Base-by-base conservation (phyloP, 2,113 vertebrate genomes). In the Felis chaus region DNA sequence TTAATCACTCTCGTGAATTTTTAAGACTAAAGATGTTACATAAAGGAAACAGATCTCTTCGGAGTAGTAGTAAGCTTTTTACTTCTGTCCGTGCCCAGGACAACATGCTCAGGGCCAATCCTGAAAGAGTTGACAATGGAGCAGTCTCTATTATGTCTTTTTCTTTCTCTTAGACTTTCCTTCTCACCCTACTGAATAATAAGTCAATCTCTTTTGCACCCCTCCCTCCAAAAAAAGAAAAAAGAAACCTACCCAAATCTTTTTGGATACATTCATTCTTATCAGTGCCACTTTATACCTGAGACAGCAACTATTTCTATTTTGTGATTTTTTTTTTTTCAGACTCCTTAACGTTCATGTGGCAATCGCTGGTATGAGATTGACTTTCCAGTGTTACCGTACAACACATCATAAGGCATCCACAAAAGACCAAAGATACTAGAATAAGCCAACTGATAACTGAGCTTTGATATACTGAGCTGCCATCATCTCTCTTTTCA, bases 341-440 rank as follows among this genome's bases (percentile, higher is more conserved):
- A 57, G 94, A 83, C 88, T 80, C 68, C 55, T 95, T 95, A 69
- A 0, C 94, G 96, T 98, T 98, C 98, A 85, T 3, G 53, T n/a
- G 29, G 91, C 90, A 76, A 97, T 98, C 76, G 57, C 95, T 74
- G 88, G 96, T 94, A 93, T 96, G 97, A 98, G 98, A 97, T 98
- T 98, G 97, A 95, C 94, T 98, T 98, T 97, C 97, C 98, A 95
- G 96, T 96, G 0, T 97, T 92, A 97, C 97, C 95, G 95, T 97
- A 98, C 95, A 97, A 98, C 98, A 98, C 98, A 98, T 98, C 98
- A 92, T 97, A 94, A 98, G 53, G 94, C 96, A 97, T 50, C 97
- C 98, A 98, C 98, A 98, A 99, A 98, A 98, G 98, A 98, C 96
- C 91, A 98, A 98, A 98, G 97, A 98, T 98, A 95, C 98, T 98